phyloP scores from a whole-genome alignment of 2,113 vertebrate genomes.

The Turnix velox region DNA sequence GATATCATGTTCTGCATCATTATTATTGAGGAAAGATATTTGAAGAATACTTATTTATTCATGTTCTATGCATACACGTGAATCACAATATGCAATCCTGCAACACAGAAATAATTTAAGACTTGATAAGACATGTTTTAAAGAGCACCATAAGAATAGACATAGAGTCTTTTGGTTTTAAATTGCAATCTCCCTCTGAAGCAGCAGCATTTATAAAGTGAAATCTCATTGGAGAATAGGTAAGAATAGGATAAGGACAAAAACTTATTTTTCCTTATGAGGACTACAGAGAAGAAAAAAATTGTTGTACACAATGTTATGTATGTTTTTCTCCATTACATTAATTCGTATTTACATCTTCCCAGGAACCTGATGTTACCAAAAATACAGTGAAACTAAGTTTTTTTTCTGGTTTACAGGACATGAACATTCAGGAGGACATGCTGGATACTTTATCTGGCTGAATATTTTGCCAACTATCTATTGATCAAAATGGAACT shows the following conservation, averaged over 20 bases:
- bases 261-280: background rate
- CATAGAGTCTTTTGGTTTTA: background rate
- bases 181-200: background rate
- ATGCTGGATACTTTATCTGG: background rate
- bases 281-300: background rate
- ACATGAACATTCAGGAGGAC: background rate
- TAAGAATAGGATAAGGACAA: background rate
- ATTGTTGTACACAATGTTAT: fast-evolving
- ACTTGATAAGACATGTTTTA: background rate
- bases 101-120: background rate
- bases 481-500: background rate
- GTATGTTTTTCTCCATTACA: background rate
- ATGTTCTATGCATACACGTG: background rate
- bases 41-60: background rate
- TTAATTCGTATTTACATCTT: background rate
- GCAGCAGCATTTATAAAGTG: background rate
- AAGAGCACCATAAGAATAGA: background rate
- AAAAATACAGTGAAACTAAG: background rate
- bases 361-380: background rate
- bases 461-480: background rate
- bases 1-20: background rate
- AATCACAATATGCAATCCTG: background rate
- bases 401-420: background rate
- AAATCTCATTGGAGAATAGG: background rate
- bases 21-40: background rate